Conservation (phyloP, 2,797 vertebrate genomes). For the Lateolabrax maculatus region DNA sequence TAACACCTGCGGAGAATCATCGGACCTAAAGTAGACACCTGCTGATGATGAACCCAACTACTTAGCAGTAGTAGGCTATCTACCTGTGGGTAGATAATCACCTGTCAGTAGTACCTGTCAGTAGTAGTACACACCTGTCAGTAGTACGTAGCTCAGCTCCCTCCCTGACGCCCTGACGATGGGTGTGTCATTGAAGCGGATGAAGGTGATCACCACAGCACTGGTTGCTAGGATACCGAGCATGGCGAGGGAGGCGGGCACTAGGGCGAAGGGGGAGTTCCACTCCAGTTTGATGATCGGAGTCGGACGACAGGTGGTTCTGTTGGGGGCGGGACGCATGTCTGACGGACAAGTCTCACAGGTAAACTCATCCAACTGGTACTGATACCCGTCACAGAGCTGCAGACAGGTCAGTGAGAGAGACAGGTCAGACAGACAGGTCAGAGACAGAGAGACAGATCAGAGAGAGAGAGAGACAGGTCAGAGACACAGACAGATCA, state of each 20-base stretch:
- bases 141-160: conserved; percentile 92
- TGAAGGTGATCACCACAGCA: conserved; percentile 86
- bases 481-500: too few species aligned
- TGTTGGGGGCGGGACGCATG: conserved; percentile 88
- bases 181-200: conserved; percentile 91
- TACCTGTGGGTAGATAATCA: background rate
- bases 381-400: conserved; percentile 92
- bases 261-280: conserved; percentile 89
- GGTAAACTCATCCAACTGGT: conserved; percentile 88
- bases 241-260: conserved; percentile 89
- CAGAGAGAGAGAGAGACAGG: background rate
- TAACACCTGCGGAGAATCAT: too few species aligned
- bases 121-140: conserved; percentile 78
- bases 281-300: conserved; percentile 92
- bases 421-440: background rate
- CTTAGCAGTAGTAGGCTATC: background rate
- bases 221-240: conserved; percentile 89
- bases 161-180: conserved; percentile 92
- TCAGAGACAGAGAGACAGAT: background rate
- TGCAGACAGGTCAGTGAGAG: conserved; percentile 27
- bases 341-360: conserved; percentile 90
- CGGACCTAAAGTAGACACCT: background rate
- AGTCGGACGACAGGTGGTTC: conserved; percentile 87
- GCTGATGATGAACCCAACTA: background rate
- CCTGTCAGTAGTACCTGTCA: background rate